Evolutionary conservation across 1,140 invertebrate species (phyloP).

Genomic region (Cyrtorhinus lividipennis): DNA sequence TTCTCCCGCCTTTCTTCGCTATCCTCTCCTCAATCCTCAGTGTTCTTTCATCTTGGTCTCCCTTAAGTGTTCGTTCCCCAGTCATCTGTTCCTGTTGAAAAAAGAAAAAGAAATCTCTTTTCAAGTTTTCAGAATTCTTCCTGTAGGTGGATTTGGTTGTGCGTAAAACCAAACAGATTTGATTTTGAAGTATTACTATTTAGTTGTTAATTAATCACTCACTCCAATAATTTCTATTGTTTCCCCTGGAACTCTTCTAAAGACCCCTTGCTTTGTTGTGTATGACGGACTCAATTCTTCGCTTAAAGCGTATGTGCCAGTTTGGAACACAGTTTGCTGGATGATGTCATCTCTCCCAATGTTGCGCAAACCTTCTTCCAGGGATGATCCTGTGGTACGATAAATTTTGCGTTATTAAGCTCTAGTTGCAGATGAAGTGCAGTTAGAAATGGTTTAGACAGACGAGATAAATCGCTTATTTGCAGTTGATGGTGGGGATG

Average conservation of each 20-base stretch:
- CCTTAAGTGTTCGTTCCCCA: not conserved
- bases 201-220: too few species aligned
- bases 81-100: not conserved
- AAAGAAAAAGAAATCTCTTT: too few species aligned
- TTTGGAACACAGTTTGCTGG: conserved; percentile 42
- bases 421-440: too few species aligned
- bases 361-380: conserved; percentile 41
- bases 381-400: conserved; percentile 38
- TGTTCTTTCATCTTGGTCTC: not conserved
- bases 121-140: too few species aligned
- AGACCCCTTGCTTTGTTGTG: conserved; percentile 18
- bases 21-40: conserved; percentile 32
- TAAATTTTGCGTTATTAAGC: too few species aligned
- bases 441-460: too few species aligned
- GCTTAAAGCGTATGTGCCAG: conserved; percentile 30
- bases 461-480: too few species aligned
- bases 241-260: conserved; percentile 30
- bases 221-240: conserved; percentile 1
- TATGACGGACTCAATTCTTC: conserved; percentile 17
- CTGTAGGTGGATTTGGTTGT: too few species aligned
- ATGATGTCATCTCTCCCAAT: conserved; percentile 46
- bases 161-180: too few species aligned
- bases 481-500: too few species aligned
- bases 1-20: conserved; percentile 17
- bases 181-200: too few species aligned